phyloP scores from a whole-genome alignment of 1,140 invertebrate genomes.

The Alviniconcha marisindica region DNA sequence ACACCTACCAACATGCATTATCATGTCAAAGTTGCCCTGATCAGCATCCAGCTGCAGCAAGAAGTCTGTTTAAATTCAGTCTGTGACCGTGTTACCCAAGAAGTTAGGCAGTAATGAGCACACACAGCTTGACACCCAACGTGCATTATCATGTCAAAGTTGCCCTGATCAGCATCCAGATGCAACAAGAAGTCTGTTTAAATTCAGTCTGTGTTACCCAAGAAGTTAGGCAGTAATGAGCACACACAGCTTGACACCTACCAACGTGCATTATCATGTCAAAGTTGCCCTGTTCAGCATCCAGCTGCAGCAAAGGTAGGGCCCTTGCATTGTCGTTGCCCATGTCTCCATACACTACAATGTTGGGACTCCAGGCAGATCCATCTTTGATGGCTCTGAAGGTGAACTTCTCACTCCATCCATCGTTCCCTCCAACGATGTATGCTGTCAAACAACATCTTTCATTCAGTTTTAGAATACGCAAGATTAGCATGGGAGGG shows the following conservation, averaged over 20 bases:
- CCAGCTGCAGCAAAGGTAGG: constrained; percentile 87
- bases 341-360: constrained; percentile 94
- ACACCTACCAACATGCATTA: constrained; percentile 89
- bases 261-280: constrained; percentile 95
- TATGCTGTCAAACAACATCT: constrained; percentile 59
- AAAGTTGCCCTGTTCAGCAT: constrained; percentile 87
- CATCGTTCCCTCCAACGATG: constrained; percentile 60
- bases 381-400: constrained; percentile 61
- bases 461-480: too few species aligned
- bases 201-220: too few species aligned
- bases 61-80: too few species aligned
- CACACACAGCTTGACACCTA: constrained; percentile 48
- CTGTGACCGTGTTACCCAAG: too few species aligned
- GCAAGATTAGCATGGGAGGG: too few species aligned
- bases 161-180: constrained; percentile 86
- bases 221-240: too few species aligned
- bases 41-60: constrained; percentile 89
- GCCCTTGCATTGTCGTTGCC: constrained; percentile 91
- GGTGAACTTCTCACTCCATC: constrained; percentile 56
- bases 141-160: constrained; percentile 93
- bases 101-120: too few species aligned
- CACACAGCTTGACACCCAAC: constrained; percentile 80
- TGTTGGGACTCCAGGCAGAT: constrained; percentile 84
- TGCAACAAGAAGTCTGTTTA: too few species aligned
- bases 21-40: constrained; percentile 88